phyloP scores from a whole-genome alignment of 2,888 invertebrate species.

The Eupithecia tripunctaria region DNA sequence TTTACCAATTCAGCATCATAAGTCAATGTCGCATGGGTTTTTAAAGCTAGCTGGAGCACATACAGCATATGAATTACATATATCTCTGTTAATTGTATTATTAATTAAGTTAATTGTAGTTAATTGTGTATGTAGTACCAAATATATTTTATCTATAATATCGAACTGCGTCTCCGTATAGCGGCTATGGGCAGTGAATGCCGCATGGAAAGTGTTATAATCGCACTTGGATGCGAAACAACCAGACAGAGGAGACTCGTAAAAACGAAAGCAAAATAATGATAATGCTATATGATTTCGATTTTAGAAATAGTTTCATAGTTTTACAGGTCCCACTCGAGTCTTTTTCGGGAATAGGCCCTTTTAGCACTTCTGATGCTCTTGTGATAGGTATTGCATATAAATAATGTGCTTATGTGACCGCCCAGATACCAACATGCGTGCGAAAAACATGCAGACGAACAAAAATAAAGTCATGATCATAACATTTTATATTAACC shows the following conservation, averaged over 20 bases:
- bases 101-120: no score
- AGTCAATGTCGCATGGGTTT: no score
- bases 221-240: neutral
- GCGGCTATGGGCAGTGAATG: neutral
- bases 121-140: no score
- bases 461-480: conserved; percentile 10
- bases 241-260: neutral
- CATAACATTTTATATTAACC: neutral
- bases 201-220: neutral
- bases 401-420: neutral
- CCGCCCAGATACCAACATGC: neutral
- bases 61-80: no score
- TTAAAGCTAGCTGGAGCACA: no score
- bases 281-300: neutral
- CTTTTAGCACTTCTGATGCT: neutral
- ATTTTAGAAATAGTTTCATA: neutral
- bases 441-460: neutral
- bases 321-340: neutral
- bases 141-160: no score
- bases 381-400: neutral
- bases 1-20: no score
- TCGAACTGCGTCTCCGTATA: neutral
- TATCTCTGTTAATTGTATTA: no score
- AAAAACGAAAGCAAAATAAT: neutral
- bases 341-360: neutral